phyloP scores from a whole-genome alignment of 2,888 invertebrate genomes.

The Polydrusus cervinus region DNA sequence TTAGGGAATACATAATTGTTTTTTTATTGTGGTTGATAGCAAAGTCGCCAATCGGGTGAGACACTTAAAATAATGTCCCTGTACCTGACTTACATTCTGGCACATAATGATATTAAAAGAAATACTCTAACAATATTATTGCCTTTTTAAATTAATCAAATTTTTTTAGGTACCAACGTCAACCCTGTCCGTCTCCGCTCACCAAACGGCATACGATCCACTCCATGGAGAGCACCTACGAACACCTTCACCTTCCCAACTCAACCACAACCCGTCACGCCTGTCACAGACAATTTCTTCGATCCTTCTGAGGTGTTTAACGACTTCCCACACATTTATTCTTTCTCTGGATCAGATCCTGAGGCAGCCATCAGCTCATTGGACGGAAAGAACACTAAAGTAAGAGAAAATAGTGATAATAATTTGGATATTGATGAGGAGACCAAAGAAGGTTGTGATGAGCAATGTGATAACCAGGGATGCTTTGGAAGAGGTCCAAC shows the following conservation, averaged over 20 bases:
- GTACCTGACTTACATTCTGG: too few species aligned
- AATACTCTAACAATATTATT: too few species aligned
- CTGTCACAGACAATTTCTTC: conserved; percentile 76
- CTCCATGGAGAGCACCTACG: conserved; percentile 71
- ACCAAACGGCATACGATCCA: conserved; percentile 73
- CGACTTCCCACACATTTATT: conserved; percentile 85
- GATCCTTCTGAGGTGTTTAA: conserved; percentile 83
- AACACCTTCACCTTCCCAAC: conserved; percentile 81
- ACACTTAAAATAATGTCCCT: too few species aligned
- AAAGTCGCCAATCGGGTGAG: too few species aligned
- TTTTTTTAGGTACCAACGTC: conserved; percentile 76
- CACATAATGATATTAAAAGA: too few species aligned
- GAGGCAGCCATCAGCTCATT: conserved; percentile 84
- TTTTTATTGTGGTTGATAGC: too few species aligned
- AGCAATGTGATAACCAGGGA: conserved; percentile 88
- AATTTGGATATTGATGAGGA: conserved; percentile 66
- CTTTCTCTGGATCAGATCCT: conserved; percentile 84
- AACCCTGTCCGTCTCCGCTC: conserved; percentile 85
- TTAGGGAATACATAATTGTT: too few species aligned
- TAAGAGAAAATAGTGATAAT: conserved; percentile 67
- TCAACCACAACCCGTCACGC: conserved; percentile 77
- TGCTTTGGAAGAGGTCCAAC: conserved; percentile 90
- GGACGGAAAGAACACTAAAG: conserved; percentile 79
- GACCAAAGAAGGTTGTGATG: conserved; percentile 80
- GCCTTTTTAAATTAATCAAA: too few species aligned